These are phyloP conservation scores for Trematomus bernacchii DNA, from an alignment of 2,797 vertebrate genomes.

Conservation along the genomic window DNA sequence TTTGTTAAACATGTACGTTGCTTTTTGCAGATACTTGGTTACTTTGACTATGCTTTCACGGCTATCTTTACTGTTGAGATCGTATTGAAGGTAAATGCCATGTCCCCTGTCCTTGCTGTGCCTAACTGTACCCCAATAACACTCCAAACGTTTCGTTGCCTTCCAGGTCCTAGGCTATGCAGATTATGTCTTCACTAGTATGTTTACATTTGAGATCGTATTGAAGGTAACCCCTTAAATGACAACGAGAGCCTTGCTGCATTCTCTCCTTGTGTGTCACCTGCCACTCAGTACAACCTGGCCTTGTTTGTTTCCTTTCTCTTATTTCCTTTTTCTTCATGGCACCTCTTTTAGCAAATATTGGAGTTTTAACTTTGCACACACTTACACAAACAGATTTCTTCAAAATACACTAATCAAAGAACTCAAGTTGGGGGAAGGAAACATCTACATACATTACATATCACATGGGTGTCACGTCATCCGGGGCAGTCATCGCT, in stretches of 20 bases:
- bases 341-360: slow-evolving; percentile 86
- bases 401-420: slow-evolving; percentile 62
- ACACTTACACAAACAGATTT: slow-evolving; percentile 68
- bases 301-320: slow-evolving; percentile 90
- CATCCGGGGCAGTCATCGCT: slow-evolving; percentile 74
- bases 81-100: slow-evolving; percentile 98
- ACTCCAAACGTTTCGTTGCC: slow-evolving; percentile 92
- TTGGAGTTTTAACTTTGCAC: slow-evolving; percentile 63
- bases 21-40: slow-evolving; percentile 99
- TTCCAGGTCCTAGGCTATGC: slow-evolving; percentile 99
- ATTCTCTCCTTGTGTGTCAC: slow-evolving; percentile 91
- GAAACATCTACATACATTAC: slow-evolving; percentile 81
- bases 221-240: slow-evolving; percentile 96
- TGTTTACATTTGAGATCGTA: slow-evolving; percentile 99
- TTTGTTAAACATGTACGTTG: slow-evolving; percentile 86
- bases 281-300: slow-evolving; percentile 90
- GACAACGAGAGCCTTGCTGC: slow-evolving; percentile 88
- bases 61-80: slow-evolving; percentile 99
- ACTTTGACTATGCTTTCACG: slow-evolving; percentile 99
- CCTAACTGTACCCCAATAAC: slow-evolving; percentile 89
- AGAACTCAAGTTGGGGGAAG: slow-evolving; percentile 74
- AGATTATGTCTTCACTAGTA: slow-evolving; percentile 99
- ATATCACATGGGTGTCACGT: slow-evolving; percentile 73
- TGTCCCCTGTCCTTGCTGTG: slow-evolving; percentile 86
- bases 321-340: slow-evolving; percentile 81